These are phyloP conservation scores for Copidosoma aretas DNA, from an alignment of 2,888 invertebrate species.

Conservation along the genomic window DNA sequence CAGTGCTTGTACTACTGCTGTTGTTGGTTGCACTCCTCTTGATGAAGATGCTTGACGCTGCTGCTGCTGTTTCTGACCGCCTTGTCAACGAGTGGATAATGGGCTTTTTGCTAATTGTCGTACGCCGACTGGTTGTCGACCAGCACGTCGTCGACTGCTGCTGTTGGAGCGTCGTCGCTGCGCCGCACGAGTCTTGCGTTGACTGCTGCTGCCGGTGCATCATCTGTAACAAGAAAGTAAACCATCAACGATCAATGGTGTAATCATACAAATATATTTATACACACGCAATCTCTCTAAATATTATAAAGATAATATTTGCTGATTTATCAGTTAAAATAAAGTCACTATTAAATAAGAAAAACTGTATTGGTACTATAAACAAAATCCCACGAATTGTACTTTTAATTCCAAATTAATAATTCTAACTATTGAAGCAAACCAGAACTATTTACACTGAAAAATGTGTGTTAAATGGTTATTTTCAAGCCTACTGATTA, in stretches of 20 bases:
- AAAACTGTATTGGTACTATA: too few relatives aligned
- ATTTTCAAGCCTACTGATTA: too few relatives aligned
- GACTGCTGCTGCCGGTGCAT: slow-evolving; percentile 57
- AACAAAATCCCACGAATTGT: too few relatives aligned
- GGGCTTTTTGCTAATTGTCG: neutral
- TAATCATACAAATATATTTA: too few relatives aligned
- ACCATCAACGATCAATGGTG: neutral
- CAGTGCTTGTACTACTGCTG: neutral
- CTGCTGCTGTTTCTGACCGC: slow-evolving; percentile 1
- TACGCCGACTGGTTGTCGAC: slow-evolving; percentile 12
- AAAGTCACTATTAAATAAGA: too few relatives aligned
- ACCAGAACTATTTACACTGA: too few relatives aligned
- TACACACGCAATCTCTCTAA: neutral
- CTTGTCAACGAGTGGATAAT: neutral
- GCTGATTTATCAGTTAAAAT: too few relatives aligned
- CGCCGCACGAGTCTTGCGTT: slow-evolving; percentile 36
- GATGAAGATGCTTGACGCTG: neutral
- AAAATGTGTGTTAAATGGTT: too few relatives aligned
- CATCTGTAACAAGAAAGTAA: slow-evolving; percentile 51
- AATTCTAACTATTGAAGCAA: too few relatives aligned
- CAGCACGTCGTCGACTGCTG: neutral
- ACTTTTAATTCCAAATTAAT: too few relatives aligned
- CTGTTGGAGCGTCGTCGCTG: neutral
- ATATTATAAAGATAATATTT: neutral
- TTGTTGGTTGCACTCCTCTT: slow-evolving; percentile 5